These are phyloP conservation scores for Drosophila tanythrix DNA, from an alignment of 2,888 invertebrate species.

Conservation along the genomic window DNA sequence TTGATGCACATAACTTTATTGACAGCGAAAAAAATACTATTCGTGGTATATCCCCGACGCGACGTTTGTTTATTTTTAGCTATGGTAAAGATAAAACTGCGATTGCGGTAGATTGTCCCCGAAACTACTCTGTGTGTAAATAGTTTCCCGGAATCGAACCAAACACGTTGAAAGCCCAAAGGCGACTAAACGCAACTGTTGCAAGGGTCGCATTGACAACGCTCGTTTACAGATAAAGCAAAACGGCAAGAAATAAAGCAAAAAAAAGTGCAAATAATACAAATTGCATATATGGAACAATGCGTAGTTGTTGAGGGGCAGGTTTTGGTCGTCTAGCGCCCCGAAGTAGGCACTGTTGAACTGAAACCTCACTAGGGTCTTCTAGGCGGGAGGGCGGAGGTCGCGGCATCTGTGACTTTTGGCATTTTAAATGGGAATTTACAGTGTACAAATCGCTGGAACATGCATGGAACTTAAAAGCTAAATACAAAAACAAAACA, in stretches of 20 bases:
- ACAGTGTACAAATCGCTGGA: constrained; percentile 21
- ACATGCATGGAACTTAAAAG: constrained; percentile 58
- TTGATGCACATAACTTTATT: constrained; percentile 47
- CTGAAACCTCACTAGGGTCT: constrained; percentile 57
- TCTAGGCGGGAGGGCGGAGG: constrained; percentile 35
- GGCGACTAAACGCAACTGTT: constrained; percentile 61
- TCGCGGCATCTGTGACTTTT: constrained; percentile 53
- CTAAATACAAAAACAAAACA: constrained; percentile 41
- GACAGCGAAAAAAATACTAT: constrained; percentile 3
- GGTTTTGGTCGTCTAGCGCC: constrained; percentile 27
- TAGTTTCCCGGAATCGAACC: constrained; percentile 39
- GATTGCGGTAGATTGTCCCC: constrained; percentile 6
- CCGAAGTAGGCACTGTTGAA: constrained; percentile 49
- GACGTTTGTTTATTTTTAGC: constrained; percentile 31
- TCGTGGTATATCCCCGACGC: constrained; percentile 19
- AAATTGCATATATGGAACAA: constrained; percentile 30
- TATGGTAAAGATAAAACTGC: constrained; percentile 58
- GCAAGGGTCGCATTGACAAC: constrained; percentile 49
- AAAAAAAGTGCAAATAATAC: constrained; percentile 7
- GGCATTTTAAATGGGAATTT: constrained; percentile 43
- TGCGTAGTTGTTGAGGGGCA: constrained; percentile 13
- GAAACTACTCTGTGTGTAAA: constrained; percentile 1
- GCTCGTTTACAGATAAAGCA: constrained; percentile 67
- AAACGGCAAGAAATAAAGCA: constrained; percentile 26
- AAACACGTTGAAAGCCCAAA: constrained; percentile 51